Base-by-base conservation (phyloP, 2,888 invertebrate genomes). In the Priocnemis perturbator region DNA sequence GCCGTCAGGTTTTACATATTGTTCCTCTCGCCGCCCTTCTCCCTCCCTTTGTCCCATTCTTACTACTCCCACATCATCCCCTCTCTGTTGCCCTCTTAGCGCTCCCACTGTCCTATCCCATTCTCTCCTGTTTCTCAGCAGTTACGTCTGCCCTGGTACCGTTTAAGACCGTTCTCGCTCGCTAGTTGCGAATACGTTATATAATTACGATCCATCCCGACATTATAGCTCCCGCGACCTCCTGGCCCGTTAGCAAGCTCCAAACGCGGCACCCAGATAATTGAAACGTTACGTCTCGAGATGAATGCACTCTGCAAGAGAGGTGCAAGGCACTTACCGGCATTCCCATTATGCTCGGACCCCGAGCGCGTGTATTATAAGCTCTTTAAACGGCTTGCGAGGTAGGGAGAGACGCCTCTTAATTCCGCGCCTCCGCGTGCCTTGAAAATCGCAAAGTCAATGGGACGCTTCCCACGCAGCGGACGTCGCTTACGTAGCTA, bases 201-300 rank as follows among this genome's bases (percentile, higher is more conserved):
- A 80, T 81, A 78, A 85, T 85, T 83, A 82, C 76, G 71, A 81
- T 74, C 79, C 78, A 80, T 76, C 75, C 77, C 63, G 67, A 69
- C 81, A 79, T 81, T 79, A 80, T 79, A 79, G 81, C 82, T 73
- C 50, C 72, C 68, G 81, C 78, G 74, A 79, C 76, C 79, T 74
- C 59, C 65, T 67, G 60, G 21, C 30, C 19, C 47, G 19, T 23
- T 15, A 20, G 53, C 52, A 44, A 50, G 11, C 21, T 11, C 20
- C 44, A 19, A 57, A 57, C 19, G 19, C 37, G 30, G 30, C 15
- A 17, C 14, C 50, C 50, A 4, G 50, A 50, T 50, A 50, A 50
- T 50, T 50, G 50, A 50, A 50, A 50, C 50, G 50, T 50, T 19
- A 50, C 50, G 37, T 37, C 37, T 37, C 37, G 37, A 37, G 37